Evolutionary conservation across 2,888 invertebrate genomes (phyloP), one percentile per base, ranked within the genome.

Genomic region (Itoplectis maculator): DNA sequence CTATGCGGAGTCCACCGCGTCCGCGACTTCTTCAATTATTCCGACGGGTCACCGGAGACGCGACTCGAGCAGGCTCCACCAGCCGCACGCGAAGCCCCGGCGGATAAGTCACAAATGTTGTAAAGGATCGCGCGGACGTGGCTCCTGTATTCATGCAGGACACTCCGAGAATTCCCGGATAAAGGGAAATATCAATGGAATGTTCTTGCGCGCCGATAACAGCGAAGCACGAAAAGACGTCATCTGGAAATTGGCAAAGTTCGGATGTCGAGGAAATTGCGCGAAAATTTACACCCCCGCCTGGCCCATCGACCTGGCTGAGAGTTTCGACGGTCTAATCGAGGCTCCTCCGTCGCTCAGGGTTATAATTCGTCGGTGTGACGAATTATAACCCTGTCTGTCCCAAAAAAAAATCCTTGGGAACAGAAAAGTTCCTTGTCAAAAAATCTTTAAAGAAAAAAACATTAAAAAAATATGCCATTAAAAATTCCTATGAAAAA

Each of bases 181-280:
- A 54, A 63, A 54, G 4, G 47, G 61, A 68, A 61, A 56, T 15
- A 73, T 49, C 15, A 11, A 51, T 56, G 42, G 20, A 81, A 69
- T 73, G 77, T 73, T 59, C 45, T 69, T 69, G 69, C 18, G 13
- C 15, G 40, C 37, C 23, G 65, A 56, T 73, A 49, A n/a, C n/a
- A 23, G 45, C 23, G 7, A 29, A 51, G 51, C 42, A 68, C 45
- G 68, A 63, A 63, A 49, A 20, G n/a, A n/a, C n/a, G n/a, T n/a
- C n/a, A 79, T 80, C 83, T 89, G 88, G 90, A 90, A 89, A 91
- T 91, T 91, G 91, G 90, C 89, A 89, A 90, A 91, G 90, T 91
- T 91, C 49, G 63, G 68, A 47, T 42, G 72, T 88, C 84, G 83
- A 87, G 89, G 88, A 90, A 90, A 91, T 90, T 89, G 88, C 87